Evolutionary conservation across 2,888 invertebrate species (phyloP).

Genomic region (Heptascelio sp.): DNA sequence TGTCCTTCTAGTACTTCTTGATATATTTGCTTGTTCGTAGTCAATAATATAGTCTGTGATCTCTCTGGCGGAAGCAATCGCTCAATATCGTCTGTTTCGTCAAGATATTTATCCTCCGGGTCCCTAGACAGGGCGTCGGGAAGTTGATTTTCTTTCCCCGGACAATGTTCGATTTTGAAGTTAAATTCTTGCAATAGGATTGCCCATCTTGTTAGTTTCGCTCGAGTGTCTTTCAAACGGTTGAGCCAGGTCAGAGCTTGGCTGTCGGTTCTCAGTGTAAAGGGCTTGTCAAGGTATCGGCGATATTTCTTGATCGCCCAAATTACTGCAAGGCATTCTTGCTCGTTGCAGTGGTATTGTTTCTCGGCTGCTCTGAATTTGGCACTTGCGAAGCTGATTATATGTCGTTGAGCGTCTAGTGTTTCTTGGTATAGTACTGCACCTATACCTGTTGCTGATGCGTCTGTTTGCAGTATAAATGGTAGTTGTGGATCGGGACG

Average conservation of each 20-base stretch:
- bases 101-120: not conserved
- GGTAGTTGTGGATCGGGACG: not conserved
- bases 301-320: conserved; percentile 54
- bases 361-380: conserved; percentile 51
- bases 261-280: conserved; percentile 5
- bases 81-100: not conserved
- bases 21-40: too few relatives aligned
- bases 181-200: conserved; percentile 7
- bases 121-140: conserved; percentile 27
- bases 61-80: not conserved
- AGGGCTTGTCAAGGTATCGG: conserved; percentile 37
- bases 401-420: not conserved
- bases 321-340: conserved; percentile 27
- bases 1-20: too few relatives aligned
- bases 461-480: conserved; percentile 36
- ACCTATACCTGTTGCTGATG: conserved; percentile 26
- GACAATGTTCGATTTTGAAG: not conserved
- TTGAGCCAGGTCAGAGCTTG: conserved; percentile 14
- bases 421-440: conserved; percentile 32
- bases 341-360: conserved; percentile 55
- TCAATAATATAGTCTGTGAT: not conserved
- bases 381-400: conserved; percentile 70
- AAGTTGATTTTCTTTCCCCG: not conserved
- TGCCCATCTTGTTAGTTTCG: conserved; percentile 34
- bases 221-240: not conserved